Evolutionary conservation across 2,888 invertebrate genomes (phyloP), one percentile per base, ranked within the genome.

Genomic region (Rugalucina vietnamica): DNA sequence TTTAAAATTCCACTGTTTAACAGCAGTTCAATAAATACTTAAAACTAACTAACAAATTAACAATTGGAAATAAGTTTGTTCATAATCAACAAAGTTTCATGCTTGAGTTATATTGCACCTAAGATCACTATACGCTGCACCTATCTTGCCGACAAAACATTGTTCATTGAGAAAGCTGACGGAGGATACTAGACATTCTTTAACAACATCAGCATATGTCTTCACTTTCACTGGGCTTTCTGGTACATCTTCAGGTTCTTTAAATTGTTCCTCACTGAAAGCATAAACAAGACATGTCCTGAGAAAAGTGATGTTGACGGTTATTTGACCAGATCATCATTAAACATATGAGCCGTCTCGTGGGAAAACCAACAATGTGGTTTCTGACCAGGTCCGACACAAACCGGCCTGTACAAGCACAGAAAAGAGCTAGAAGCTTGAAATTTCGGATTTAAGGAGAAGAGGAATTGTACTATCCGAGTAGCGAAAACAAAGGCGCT

Each of bases 91-190:
- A 14, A 27, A n/a, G 29, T n/a, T 12, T 72, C 43, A 72, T 72
- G 72, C 39, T 72, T 72, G 39, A 4, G 72, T 72, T 1, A 72
- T 72, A 72, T 72, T 72, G 72, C 72, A 72, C 72, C 27, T 72
- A 14, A n/a, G 34, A 39, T 72, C 29, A 21, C 27, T 27, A 49
- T 72, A 72, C 4, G 27, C 8, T 1, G 37, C 39, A 18, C 72
- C 72, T 29, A 72, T 72, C 24, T 72, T 72, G 12, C 49, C 72
- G 4, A 49, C 39, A 29, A 72, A 72, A 39, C 37, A 8, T 21
- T 39, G 72, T 34, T 34, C 10, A 1, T 65, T 65, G 12, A 29
- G 21, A 10, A 18, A 34, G 29, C 65, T 29, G 4, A 54, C 21
- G n/a, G 54, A 54, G n/a, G 54, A 54, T 18, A n/a, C n/a, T 8